phyloP scores from a whole-genome alignment of 2,888 invertebrate species.

The Drosophila greeni region DNA sequence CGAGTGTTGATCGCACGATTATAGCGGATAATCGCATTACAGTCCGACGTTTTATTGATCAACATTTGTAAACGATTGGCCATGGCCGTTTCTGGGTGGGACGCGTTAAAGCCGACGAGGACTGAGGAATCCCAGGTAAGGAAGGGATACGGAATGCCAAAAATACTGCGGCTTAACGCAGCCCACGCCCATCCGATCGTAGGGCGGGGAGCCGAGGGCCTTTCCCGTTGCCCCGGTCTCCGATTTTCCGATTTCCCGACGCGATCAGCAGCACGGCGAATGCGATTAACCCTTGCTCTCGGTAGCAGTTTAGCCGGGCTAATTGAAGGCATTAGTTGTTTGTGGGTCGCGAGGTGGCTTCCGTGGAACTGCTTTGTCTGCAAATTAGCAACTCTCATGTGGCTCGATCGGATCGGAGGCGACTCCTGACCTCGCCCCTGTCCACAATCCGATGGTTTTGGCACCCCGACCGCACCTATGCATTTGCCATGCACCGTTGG shows the following conservation, averaged over 20 bases:
- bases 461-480: constrained; percentile 46
- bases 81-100: constrained; percentile 40
- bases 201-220: constrained; percentile 36
- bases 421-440: constrained; percentile 29
- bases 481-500: constrained; percentile 51
- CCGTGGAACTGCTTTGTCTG: constrained; percentile 60
- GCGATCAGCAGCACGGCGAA: constrained; percentile 65
- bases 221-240: constrained; percentile 36
- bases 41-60: constrained; percentile 75
- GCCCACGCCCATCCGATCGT: constrained; percentile 53
- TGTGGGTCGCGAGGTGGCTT: constrained; percentile 66
- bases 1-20: constrained; percentile 67
- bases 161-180: constrained; percentile 63
- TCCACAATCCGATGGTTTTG: constrained; percentile 64
- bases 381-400: constrained; percentile 63
- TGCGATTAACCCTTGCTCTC: constrained; percentile 63
- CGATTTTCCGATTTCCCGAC: constrained; percentile 19
- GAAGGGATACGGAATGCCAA: constrained; percentile 11
- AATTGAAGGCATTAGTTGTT: constrained; percentile 74
- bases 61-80: constrained; percentile 77
- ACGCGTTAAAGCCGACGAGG: constrained; percentile 33
- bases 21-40: constrained; percentile 76
- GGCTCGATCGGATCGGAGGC: constrained; percentile 56
- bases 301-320: constrained; percentile 54
- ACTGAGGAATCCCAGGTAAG: constrained; percentile 27